Base-by-base conservation (phyloP, 2,797 vertebrate genomes). In the Salmo trutta region DNA sequence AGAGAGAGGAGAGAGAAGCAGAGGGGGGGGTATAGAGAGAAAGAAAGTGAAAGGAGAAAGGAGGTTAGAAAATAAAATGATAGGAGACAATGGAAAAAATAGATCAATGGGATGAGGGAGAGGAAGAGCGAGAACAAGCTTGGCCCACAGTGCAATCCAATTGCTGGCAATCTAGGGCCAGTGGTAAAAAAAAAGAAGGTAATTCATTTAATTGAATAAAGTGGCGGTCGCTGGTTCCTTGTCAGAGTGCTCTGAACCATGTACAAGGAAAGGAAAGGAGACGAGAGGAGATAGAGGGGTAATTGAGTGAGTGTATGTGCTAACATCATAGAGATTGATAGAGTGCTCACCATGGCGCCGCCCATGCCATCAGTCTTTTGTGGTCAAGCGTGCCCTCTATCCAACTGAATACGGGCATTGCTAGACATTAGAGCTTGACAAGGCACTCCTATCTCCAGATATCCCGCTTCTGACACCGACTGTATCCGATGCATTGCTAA, bases 131-230 rank as follows among this genome's bases (percentile, higher is more conserved):
- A 53, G 2, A 59, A 41, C 29, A 29, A n/a, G 24, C 71, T 1
- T 19, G 17, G 8, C 73, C 41, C 69, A 66, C 5, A 51, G 16
- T 21, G 7, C 81, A 83, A 83, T 83, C 36, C 54, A 78, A 82
- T 81, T 77, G 52, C 33, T 66, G 31, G 74, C 73, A 71, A 71
- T 84, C 41, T 78, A 67, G 69, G 53, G 51, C 33, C 72, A 62
- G 71, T 64, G 72, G 85, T 76, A 10, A 54, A 75, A 77, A 70
- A 29, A 54, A 74, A 77, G 24, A 85, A 83, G 77, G 78, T 80
- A 73, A 74, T 27, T 4, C 33, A 16, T 77, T 3, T 83, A 78
- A 86, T 75, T 81, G 5, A 74, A 84, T 70, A 51, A n/a, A 66
- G 65, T n/a, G 10, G 16, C 52, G 16, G 52, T 16, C 14, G 70